Evolutionary conservation across 2,797 vertebrate species (phyloP), one percentile per base, ranked within the genome.

Genomic region (Acipenser transmontanus): DNA sequence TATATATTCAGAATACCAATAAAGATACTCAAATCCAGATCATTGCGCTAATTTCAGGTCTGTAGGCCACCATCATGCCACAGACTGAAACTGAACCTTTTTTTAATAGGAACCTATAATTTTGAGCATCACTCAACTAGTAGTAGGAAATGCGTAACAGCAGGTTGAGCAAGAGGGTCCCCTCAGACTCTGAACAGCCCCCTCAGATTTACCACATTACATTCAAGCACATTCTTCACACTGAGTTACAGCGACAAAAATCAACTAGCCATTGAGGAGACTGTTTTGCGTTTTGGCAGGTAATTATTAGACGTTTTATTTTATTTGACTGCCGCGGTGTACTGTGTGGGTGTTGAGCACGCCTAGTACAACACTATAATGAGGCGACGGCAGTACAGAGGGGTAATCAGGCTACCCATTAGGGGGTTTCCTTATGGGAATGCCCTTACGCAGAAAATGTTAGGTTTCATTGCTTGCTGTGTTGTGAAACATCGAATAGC

Each of bases 301-400:
- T 93, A 93, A 93, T 88, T 79, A 83, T 73, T 80, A 79, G 80
- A 79, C 85, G 81, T 91, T 90, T 86, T 74, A 78, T 80, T 82
- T 82, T 84, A 74, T 85, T 81, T 79, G 82, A 80, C 73, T 79
- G 75, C 70, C 75, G 68, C 81, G 80, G 72, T 89, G 83, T 90
- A 85, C 71, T 68, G 78, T 68, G 84, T 91, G 89, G 85, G 84
- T 85, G 85, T 88, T 81, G 84, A 91, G 91, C 86, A 88, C 84
- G 78, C 75, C 69, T 71, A 65, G 49, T 66, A 84, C 83, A 87
- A 86, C 77, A 77, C 78, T 66, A 73, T 70, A 81, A 80, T 3
- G 80, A 75, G 67, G 74, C 71, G 76, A 72, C 70, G 72, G 68
- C 71, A 78, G 76, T 85, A 76, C 79, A 84, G 81, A 80, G 60